Evolutionary conservation across 64 coral and sea anemone genomes (phyloP), one percentile per base, ranked within the genome.

Genomic region (Porites australiensis): DNA sequence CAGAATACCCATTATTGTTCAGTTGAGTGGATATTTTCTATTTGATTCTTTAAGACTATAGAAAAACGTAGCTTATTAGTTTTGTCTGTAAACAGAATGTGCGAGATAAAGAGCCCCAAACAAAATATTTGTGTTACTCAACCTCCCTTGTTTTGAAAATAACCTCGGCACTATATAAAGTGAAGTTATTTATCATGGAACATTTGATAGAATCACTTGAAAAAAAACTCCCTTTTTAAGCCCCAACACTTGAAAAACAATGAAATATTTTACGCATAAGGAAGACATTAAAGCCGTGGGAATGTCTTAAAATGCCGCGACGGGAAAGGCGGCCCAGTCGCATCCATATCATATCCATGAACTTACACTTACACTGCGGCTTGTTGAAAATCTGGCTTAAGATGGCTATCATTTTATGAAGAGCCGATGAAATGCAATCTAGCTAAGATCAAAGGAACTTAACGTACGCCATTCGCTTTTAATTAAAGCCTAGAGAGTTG

Each of bases 351-450:
- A 65, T 16, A 44, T 11, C 13, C 3, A 4, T 47, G 13, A 52
- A 11, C 46, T 51, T 50, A 18, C 21, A 70, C 62, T 78, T 20
- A 50, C 81, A 22, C 44, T 84, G 63, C 62, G 59, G 81, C 81
- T 51, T 84, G 61, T 52, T 84, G 81, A 84, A 84, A 84, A 64
- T 84, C 59, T 50, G 62, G 44, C 81, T 84, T 84, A 13, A 84
- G 81, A 68, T 68, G 44, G 81, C 81, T 84, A 84, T 84, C 81
- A 45, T 13, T 48, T 51, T 47, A 50, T 84, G 81, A 84, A 68
- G 45, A 16, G 61, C 61, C 15, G 55, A 80, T 80, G 77, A 80
- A 80, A 80, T 80, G 22, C 54, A 58, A 80, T 80, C 77, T 27
- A 15, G 77, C 44, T 1, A 64, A 46, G 79, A 82, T 46, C 54